Evolutionary conservation across 2,113 vertebrate genomes (phyloP).

Genomic region (Callithrix jacchus): DNA sequence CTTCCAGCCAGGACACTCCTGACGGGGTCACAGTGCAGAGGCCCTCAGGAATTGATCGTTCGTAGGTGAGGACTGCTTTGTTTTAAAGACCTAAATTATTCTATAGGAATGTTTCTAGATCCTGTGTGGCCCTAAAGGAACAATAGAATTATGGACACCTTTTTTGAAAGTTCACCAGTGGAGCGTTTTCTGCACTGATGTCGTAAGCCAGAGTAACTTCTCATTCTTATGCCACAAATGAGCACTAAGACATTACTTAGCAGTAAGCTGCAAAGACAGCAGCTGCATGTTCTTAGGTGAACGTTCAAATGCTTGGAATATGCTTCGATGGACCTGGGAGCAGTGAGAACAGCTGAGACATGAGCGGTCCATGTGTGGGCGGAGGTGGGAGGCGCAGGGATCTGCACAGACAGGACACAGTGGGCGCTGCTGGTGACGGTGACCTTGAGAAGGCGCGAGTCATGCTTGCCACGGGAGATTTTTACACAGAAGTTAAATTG

Average conservation of each 20-base stretch:
- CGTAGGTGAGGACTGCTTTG: neutral
- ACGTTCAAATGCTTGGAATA: accelerated
- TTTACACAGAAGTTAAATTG: neutral
- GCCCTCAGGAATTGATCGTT: neutral
- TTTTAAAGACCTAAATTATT: neutral
- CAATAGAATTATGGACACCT: accelerated
- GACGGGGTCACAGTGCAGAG: neutral
- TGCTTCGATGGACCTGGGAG: accelerated
- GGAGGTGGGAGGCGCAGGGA: too few relatives aligned
- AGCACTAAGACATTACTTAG: too few relatives aligned
- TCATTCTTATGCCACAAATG: too few relatives aligned
- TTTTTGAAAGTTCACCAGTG: neutral
- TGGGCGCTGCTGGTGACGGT: accelerated
- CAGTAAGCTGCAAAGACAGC: accelerated
- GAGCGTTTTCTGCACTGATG: neutral
- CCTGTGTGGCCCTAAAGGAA: accelerated
- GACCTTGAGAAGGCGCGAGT: neutral
- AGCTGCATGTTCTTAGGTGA: accelerated
- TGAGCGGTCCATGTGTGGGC: accelerated
- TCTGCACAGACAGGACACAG: accelerated
- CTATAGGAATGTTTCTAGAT: neutral
- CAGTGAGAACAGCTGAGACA: accelerated
- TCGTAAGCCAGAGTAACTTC: neutral
- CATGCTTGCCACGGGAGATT: accelerated
- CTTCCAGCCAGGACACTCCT: neutral